phyloP scores from a whole-genome alignment of 1,140 invertebrate species.

The Bemisia tabaci region DNA sequence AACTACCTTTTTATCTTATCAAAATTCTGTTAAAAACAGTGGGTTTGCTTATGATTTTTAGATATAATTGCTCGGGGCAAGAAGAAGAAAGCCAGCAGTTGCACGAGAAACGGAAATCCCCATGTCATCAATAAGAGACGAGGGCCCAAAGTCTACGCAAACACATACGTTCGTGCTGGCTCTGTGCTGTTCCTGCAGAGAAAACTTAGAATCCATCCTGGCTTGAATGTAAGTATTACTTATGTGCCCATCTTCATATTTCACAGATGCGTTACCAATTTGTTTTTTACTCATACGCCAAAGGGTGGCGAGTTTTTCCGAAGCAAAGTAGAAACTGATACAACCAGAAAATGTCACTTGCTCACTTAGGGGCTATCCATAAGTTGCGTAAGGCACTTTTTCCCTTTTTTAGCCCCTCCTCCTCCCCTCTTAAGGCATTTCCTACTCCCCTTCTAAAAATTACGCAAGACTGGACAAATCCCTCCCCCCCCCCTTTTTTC shows the following conservation, averaged over 20 bases:
- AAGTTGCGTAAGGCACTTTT: background rate
- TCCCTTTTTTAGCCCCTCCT: background rate
- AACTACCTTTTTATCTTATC: no score
- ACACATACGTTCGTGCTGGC: background rate
- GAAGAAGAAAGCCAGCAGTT: background rate
- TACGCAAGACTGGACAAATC: no score
- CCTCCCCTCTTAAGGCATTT: no score
- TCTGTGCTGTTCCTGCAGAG: background rate
- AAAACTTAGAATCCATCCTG: background rate
- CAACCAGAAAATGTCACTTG: background rate
- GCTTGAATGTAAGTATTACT: background rate
- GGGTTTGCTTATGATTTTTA: background rate
- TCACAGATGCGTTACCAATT: no score
- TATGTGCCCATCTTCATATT: background rate
- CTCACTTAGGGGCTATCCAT: background rate
- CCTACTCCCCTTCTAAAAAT: no score
- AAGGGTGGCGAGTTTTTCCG: no score
- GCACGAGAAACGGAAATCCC: background rate
- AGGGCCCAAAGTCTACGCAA: background rate
- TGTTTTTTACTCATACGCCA: no score
- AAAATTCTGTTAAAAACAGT: background rate
- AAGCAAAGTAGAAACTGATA: background rate
- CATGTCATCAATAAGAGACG: background rate
- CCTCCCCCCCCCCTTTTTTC: no score
- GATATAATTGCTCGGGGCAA: background rate